phyloP scores from a whole-genome alignment of 2,113 vertebrate species.

The Eudyptes chrysolophus region DNA sequence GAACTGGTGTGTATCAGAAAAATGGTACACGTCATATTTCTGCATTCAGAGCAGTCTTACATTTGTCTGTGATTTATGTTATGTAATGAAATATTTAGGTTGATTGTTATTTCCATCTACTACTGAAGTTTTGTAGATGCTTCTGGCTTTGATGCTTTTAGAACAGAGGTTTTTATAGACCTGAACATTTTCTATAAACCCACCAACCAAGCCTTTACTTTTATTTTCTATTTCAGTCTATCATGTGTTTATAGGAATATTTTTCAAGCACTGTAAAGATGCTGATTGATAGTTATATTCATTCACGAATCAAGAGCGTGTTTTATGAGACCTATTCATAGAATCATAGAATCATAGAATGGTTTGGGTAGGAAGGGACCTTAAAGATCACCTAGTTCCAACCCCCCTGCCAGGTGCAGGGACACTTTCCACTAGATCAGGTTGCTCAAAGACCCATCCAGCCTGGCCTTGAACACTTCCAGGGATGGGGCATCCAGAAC shows the following conservation, averaged over 20 bases:
- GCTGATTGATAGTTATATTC: neutral
- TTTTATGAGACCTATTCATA: constrained; percentile 1
- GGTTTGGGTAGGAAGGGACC: neutral
- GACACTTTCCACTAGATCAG: neutral
- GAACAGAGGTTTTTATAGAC: neutral
- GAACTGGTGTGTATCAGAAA: neutral
- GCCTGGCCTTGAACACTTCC: neutral
- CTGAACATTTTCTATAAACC: constrained; percentile 1
- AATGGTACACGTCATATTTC: neutral
- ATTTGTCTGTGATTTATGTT: neutral
- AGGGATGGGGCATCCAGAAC: neutral
- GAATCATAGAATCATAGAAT: neutral
- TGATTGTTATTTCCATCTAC: neutral
- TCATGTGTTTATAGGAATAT: constrained; percentile 13
- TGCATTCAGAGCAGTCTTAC: neutral
- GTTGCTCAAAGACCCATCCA: neutral
- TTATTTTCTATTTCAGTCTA: neutral
- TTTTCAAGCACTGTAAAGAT: constrained; percentile 29
- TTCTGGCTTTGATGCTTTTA: constrained; percentile 23
- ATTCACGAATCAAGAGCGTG: neutral
- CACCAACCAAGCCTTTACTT: neutral
- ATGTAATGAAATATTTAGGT: neutral
- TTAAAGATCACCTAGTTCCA: no score
- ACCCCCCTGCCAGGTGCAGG: neutral
- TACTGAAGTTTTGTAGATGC: neutral